Evolutionary conservation across 2,113 vertebrate species (phyloP).

Genomic region (Stigmatopora argus): DNA sequence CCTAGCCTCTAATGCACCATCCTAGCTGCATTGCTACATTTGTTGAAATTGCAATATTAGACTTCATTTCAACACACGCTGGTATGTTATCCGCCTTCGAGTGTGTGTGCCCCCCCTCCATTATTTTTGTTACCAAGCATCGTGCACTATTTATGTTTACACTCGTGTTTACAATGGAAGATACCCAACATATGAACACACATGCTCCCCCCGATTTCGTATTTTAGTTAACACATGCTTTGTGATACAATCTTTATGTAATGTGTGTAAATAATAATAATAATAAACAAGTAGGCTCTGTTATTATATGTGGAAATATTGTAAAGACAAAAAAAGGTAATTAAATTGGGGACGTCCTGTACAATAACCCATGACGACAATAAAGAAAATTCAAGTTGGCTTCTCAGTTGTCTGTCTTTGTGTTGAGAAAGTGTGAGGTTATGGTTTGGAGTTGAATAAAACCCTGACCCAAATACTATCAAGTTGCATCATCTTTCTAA

Average conservation of each 20-base stretch:
- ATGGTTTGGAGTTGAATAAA: not conserved
- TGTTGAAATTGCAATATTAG: conserved; percentile 53
- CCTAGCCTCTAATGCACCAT: conserved; percentile 19
- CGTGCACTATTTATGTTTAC: conserved; percentile 8
- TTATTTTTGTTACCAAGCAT: conserved; percentile 1
- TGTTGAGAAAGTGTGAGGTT: not conserved
- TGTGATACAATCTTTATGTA: conserved; percentile 68
- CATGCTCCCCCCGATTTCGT: not conserved
- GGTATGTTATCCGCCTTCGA: conserved; percentile 4
- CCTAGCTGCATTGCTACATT: conserved; percentile 79
- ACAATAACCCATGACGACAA: conserved; percentile 64
- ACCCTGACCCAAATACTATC: too few relatives aligned
- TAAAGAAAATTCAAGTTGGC: conserved; percentile 60
- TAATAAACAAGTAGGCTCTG: conserved; percentile 65
- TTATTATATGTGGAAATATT: conserved; percentile 73
- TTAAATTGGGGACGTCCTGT: conserved; percentile 50
- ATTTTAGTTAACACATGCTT: conserved; percentile 43
- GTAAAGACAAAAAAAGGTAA: conserved; percentile 59
- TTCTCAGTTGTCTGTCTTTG: not conserved
- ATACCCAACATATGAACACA: not conserved
- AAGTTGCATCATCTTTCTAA: too few relatives aligned
- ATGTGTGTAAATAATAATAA: conserved; percentile 69
- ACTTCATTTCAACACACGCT: conserved; percentile 76
- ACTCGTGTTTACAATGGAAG: conserved; percentile 37
- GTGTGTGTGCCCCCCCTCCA: conserved; percentile 3